Conservation (phyloP, 1,140 invertebrate genomes). For the Lasioglossum baleicum region DNA sequence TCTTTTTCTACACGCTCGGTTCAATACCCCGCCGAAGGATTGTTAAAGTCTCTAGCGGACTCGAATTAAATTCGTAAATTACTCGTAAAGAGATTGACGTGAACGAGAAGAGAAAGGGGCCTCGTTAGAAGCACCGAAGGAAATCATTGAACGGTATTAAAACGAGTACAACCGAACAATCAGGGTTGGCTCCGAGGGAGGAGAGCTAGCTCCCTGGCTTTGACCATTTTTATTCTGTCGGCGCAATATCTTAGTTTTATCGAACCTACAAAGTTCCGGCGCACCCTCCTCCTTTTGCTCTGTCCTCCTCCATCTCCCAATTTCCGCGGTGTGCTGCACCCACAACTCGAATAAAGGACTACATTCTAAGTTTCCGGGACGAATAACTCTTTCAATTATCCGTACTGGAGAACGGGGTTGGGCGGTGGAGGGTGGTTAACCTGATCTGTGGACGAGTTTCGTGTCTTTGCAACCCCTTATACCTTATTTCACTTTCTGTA, state of each 20-base stretch:
- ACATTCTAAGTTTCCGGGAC: slow-evolving; percentile 53
- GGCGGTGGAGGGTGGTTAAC: no score
- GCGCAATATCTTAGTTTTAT: slow-evolving; percentile 17
- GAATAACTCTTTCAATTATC: slow-evolving; percentile 58
- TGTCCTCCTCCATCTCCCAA: slow-evolving; percentile 43
- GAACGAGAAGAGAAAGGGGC: background rate
- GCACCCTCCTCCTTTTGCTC: slow-evolving; percentile 31
- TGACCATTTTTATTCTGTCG: slow-evolving; percentile 41
- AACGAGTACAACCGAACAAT: slow-evolving; percentile 51
- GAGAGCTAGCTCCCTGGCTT: slow-evolving; percentile 38
- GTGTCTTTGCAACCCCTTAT: no score
- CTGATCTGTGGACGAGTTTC: no score
- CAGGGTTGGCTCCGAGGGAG: slow-evolving; percentile 35
- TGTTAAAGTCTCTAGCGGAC: background rate
- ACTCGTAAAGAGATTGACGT: background rate
- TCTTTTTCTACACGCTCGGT: background rate
- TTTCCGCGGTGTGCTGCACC: slow-evolving; percentile 37
- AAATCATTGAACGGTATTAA: slow-evolving; percentile 41
- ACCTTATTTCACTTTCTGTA: no score
- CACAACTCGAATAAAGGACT: slow-evolving; percentile 45
- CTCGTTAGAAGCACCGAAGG: slow-evolving; percentile 28
- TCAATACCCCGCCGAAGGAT: background rate
- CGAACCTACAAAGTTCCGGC: slow-evolving; percentile 7
- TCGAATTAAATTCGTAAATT: slow-evolving; percentile 15
- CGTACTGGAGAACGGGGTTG: background rate